Conservation (phyloP, 1,140 invertebrate genomes). For the Calliphora vicina region DNA sequence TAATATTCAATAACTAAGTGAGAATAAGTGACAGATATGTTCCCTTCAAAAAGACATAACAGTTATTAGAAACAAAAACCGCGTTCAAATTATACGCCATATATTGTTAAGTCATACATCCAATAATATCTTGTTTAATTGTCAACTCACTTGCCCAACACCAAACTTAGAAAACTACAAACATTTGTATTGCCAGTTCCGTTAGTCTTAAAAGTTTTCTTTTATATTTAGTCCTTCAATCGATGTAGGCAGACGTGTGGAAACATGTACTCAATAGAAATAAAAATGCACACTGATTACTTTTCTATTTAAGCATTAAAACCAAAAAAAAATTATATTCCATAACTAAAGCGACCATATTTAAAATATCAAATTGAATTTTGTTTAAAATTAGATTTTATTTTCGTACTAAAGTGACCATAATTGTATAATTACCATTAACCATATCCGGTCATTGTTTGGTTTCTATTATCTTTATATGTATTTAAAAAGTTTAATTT, state of each 20-base stretch:
- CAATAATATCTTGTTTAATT: background rate
- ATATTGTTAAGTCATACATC: too few relatives aligned
- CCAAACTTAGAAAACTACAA: background rate
- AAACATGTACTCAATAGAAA: background rate
- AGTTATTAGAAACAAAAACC: too few relatives aligned
- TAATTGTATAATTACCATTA: background rate
- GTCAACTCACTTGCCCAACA: background rate
- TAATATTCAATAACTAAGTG: too few relatives aligned
- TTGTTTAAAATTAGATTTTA: too few relatives aligned
- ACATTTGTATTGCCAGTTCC: background rate
- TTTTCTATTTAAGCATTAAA: too few relatives aligned
- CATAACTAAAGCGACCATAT: too few relatives aligned
- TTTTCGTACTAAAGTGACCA: background rate
- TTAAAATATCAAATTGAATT: too few relatives aligned
- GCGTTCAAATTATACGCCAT: too few relatives aligned
- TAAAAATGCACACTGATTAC: too few relatives aligned
- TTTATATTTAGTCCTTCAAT: background rate
- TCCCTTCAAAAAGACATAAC: too few relatives aligned
- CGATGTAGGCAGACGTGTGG: background rate
- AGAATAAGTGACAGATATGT: too few relatives aligned
- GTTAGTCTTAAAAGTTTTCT: background rate
- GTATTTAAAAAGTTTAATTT: background rate
- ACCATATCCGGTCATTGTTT: background rate
- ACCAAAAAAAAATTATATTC: too few relatives aligned
- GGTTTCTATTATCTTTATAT: background rate